These are phyloP conservation scores for Trichopoda pennipes DNA, from an alignment of 2,888 invertebrate genomes.

Conservation along the genomic window DNA sequence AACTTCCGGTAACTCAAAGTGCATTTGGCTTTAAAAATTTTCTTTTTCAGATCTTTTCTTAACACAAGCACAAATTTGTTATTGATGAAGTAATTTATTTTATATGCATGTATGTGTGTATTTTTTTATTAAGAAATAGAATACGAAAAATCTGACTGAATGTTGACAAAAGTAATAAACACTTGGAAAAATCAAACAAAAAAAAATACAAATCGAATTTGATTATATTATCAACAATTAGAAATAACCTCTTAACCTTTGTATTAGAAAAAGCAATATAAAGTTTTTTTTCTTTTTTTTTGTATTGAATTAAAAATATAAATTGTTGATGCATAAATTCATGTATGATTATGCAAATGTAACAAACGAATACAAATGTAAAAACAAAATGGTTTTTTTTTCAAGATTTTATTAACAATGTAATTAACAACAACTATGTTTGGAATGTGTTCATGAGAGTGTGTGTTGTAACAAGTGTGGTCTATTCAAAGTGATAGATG, in stretches of 20 bases:
- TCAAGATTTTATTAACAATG: conserved; percentile 25
- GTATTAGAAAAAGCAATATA: conserved; percentile 14
- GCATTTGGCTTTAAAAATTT: not conserved
- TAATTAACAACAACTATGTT: conserved; percentile 31
- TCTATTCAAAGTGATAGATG: not conserved
- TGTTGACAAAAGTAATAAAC: conserved; percentile 1
- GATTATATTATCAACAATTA: conserved; percentile 59
- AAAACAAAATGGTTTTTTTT: conserved; percentile 20
- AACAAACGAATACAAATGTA: not conserved
- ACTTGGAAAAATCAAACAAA: conserved; percentile 29
- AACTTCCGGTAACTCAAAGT: conserved; percentile 16
- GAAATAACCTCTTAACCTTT: conserved; percentile 61
- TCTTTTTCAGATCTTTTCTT: not conserved
- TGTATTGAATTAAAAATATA: not conserved
- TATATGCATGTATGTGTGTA: not conserved
- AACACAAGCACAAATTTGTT: not conserved
- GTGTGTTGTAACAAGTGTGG: conserved; percentile 48
- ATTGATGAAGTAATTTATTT: conserved; percentile 1
- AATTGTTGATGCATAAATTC: conserved; percentile 20
- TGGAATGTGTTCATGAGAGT: not conserved
- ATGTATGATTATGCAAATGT: conserved; percentile 32
- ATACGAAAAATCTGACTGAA: conserved; percentile 2
- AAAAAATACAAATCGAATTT: conserved; percentile 40
- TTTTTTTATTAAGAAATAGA: not conserved
- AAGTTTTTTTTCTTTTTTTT: not conserved